Percentiles rank a stretch among this genome's conserved stretches.
phyloP scores from a whole-genome alignment of 2,888 invertebrate species.

The Pollenia labialis region DNA sequence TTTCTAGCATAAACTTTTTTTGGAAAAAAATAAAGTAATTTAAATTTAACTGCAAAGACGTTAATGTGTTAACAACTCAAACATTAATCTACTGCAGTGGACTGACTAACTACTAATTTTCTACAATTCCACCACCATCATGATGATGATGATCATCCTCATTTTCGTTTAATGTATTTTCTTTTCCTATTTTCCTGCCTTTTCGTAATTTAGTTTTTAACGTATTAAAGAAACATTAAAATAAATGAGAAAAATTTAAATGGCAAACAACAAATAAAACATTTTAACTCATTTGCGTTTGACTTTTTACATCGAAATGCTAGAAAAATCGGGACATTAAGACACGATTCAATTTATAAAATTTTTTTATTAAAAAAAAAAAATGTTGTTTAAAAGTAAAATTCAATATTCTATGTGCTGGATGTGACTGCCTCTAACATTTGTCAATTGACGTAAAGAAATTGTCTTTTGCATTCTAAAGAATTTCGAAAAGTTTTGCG shows the following conservation, averaged over 20 bases:
- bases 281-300: constrained; percentile 67
- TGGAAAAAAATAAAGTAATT: constrained; percentile 49
- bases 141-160: constrained; percentile 1
- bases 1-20: constrained; percentile 34
- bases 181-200: constrained; percentile 1
- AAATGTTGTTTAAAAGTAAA: constrained; percentile 22
- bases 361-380: constrained; percentile 40
- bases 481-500: constrained; percentile 19
- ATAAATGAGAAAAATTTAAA: constrained; percentile 52
- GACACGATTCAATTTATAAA: constrained; percentile 76
- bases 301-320: constrained; percentile 57
- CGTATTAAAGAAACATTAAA: constrained; percentile 39
- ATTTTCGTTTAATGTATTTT: constrained; percentile 14
- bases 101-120: background rate
- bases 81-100: constrained; percentile 62
- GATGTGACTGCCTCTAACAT: constrained; percentile 39
- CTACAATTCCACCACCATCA: constrained; percentile 15
- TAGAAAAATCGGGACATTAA: constrained; percentile 74
- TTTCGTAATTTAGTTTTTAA: constrained; percentile 15
- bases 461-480: constrained; percentile 15
- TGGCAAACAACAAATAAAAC: constrained; percentile 58
- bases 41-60: constrained; percentile 66
- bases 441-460: constrained; percentile 42
- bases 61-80: constrained; percentile 70
- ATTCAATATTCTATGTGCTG: constrained; percentile 53